Evolutionary conservation across 2,797 vertebrate species (phyloP), one percentile per base, ranked within the genome.

Genomic region (Pseudomugil tenellus): DNA sequence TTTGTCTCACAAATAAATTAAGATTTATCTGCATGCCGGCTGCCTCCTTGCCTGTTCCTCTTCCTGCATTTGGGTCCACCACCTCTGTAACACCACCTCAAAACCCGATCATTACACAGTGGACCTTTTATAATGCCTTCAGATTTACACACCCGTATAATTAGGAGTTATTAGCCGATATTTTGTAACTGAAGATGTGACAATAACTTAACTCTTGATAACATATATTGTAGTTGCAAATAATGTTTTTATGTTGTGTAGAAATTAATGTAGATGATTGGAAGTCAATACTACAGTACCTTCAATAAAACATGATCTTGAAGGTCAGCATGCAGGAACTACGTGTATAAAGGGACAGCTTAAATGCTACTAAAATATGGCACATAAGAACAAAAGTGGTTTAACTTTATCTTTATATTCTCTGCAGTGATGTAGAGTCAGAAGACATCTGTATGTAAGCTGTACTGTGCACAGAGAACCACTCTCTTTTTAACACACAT

Each of bases 401-500:
- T 31, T 25, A 1, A 25, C 11, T 3, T 23, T 8, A 48, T 48
- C n/a, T 48, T 48, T 3, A 48, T 10, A 21, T 46, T 21, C n/a
- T 48, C 43, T 21, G 7, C 43, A 21, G 3, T 21, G n/a, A 23
- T 12, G 10, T 49, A 23, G 2, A 7, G n/a, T 49, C n/a, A 23
- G 46, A 49, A 49, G 46, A 49, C 46, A 23, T 12, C n/a, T n/a
- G 46, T 49, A 23, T 49, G 46, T 13, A 23, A 11, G n/a, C 46
- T 48, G 46, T 23, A 12, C n/a, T 49, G 46, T 23, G 46, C 46
- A 23, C 43, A 21, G 9, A 11, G 43, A 48, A 7, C 2, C 46
- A 23, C 21, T 63, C 14, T 63, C 52, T 46, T 46, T 63, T 58
- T 35, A 56, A 43, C 41, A 43, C 41, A n/a, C 41, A 19, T 53